These are phyloP conservation scores for Tipula confusa DNA, from an alignment of 2,888 invertebrate species.

Conservation along the genomic window DNA sequence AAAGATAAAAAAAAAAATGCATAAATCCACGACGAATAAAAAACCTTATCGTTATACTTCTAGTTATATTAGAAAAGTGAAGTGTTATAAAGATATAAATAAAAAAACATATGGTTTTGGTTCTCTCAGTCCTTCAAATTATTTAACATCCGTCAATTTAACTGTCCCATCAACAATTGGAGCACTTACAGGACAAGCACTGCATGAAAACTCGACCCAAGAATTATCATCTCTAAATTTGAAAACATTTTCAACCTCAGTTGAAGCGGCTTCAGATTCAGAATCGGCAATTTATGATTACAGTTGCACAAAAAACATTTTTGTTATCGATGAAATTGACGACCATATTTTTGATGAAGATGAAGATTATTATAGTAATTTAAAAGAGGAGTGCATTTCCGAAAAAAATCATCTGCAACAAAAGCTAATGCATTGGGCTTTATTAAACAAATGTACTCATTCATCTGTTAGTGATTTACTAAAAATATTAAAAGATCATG, in stretches of 20 bases:
- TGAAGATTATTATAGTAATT: no score
- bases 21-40: no score
- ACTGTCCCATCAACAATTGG: background rate
- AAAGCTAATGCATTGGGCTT: background rate
- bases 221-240: background rate
- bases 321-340: background rate
- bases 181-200: background rate
- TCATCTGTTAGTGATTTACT: background rate
- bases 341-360: background rate
- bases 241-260: background rate
- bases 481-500: background rate
- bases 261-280: background rate
- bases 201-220: background rate
- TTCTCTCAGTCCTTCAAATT: background rate
- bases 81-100: background rate
- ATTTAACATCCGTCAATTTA: background rate
- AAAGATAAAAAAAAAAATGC: no score
- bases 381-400: background rate
- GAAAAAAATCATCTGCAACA: background rate
- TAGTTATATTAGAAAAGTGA: background rate
- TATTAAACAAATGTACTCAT: background rate
- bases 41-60: no score
- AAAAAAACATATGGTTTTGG: background rate
- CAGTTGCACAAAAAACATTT: background rate
- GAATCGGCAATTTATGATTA: background rate